Base-by-base conservation (phyloP, 2,888 invertebrate species). In the Protophormia terraenovae region DNA sequence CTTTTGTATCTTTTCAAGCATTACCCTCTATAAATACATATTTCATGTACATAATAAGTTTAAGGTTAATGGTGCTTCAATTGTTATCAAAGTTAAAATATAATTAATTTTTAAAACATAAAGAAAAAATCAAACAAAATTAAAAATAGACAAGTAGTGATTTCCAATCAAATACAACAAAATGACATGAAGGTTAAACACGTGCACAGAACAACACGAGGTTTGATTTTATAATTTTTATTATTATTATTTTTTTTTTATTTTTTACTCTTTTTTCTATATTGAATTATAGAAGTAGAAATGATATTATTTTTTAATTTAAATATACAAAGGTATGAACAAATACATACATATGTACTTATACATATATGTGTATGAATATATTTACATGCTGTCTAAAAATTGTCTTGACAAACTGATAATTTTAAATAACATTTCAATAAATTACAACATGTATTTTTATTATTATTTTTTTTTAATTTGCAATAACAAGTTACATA, bases 171-270 rank as follows among this genome's bases (percentile, higher is more conserved):
- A 77, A 71, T 41, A 50, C 55, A 47, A 41, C 22, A 66, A 55
- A 77, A 67, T 79, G 78, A 45, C 79, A 71, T 84, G 79, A 84
- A 84, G 83, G 79, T 79, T 79, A 79, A 84, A 71, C 79, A 84
- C 83, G 83, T 84, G 83, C 79, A 79, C 47, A 64, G 66, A 73
- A 83, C 78, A 50, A 38, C 75, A 73, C 62, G 58, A 69, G 83
- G 79, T 64, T 72, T 79, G 71, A 32, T 72, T 79, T 53, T 41
- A 53, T 45, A 79, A 64, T 55, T 80, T 41, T 22, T n/a, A n/a
- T n/a, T n/a, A 29, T 8, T 38, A 47, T 16, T 50, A 16, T 16
- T 45, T 22, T 19, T 19, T 0, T 7, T 19, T 19, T 10, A 14
- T 22, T 67, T n/a, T 53, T 6, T n/a, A 32, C 55, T 55, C 38